These are phyloP conservation scores for Staurois parvus DNA, from an alignment of 2,797 vertebrate genomes.

Conservation along the genomic window DNA sequence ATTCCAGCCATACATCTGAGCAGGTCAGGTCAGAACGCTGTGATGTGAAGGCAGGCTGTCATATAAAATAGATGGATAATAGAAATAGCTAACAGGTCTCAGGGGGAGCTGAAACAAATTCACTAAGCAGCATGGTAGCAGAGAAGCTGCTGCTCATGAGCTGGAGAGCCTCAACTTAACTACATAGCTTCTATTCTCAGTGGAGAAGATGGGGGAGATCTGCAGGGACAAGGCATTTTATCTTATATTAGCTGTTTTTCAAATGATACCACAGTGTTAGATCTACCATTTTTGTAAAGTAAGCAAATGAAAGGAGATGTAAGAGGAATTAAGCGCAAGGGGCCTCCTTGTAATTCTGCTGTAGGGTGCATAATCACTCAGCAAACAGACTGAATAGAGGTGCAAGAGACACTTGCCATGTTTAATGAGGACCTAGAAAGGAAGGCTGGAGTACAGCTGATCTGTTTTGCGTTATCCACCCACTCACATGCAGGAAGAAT, in stretches of 20 bases:
- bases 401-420: background rate
- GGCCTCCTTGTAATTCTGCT: too few relatives aligned
- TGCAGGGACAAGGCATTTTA: background rate
- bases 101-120: background rate
- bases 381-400: background rate
- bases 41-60: background rate
- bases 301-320: too few relatives aligned
- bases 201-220: background rate
- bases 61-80: background rate
- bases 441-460: background rate
- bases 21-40: background rate
- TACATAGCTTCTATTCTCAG: background rate
- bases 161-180: background rate
- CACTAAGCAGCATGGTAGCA: background rate
- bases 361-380: background rate
- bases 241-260: too few relatives aligned
- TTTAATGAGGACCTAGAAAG: background rate
- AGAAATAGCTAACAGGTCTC: background rate
- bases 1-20: background rate
- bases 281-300: too few relatives aligned
- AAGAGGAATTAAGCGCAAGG: too few relatives aligned
- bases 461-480: background rate
- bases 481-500: background rate
- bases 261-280: too few relatives aligned
- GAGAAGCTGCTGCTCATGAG: background rate